Base-by-base conservation (phyloP, 2,113 vertebrate genomes). In the Tauraco erythrolophus region DNA sequence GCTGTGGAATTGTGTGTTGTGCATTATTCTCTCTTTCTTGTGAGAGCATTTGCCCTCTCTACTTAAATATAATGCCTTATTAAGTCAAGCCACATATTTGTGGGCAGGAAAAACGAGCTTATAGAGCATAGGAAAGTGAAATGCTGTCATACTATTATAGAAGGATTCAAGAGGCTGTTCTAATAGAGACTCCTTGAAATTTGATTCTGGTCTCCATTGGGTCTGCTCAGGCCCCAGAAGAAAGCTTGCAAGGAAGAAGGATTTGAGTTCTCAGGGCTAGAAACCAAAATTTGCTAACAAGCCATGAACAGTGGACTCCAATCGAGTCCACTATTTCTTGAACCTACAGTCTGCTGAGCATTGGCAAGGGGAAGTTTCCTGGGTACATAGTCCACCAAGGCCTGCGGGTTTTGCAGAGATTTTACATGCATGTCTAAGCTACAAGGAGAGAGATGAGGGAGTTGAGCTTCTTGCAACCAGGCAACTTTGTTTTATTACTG, bases 401-500 rank as follows among this genome's bases (percentile, higher is more conserved):
- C 13, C 45, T 54, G 33, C 8, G 39, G 30, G 17, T 43, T 75
- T 93, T 53, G 10, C 53, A 46, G 30, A 64, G 39, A 23, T 33
- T 54, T 65, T 86, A 21, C 41, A 23, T 33, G 41, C 41, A 43
- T 43, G 41, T 43, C 41, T 43, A 43, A 43, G 12, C 41, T 43
- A 14, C 31, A 72, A 37, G 35, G 25, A 58, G 41, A 70, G 23
- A 35, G 17, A 10, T 41, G 16, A 43, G 7, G 45, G 30, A 87
- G 15, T 7, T 41, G 60, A 78, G 21, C 28, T 83, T 45, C 1
- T 56, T 51, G 31, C 51, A 76, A 8, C 19, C 27, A 17, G 8
- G 33, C 1, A 58, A 22, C 9, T 25, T 74, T 27, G 3, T 8
- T 43, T 71, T 78, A 41, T 79, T 48, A 22, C 12, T 0, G 0